Evolutionary conservation across 1,140 invertebrate genomes (phyloP).

Genomic region (Brachionus angularis): DNA sequence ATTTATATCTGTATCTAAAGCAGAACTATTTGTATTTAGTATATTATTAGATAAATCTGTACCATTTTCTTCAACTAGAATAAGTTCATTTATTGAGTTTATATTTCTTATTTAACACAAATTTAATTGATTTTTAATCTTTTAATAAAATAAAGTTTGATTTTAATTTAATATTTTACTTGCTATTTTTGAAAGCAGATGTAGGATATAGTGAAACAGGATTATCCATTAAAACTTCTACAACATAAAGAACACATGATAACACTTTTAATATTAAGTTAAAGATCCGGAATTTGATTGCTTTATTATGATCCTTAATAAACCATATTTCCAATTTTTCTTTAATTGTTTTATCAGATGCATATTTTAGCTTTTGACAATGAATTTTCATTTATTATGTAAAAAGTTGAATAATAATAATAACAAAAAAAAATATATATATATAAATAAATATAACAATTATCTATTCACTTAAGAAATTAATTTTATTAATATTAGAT

Average conservation of each 20-base stretch:
- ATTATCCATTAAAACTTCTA: conserved; percentile 75
- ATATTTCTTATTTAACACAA: too few relatives aligned
- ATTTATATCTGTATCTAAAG: conserved; percentile 11
- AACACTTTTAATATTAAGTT: conserved; percentile 88
- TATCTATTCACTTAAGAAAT: too few relatives aligned
- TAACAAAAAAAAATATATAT: not conserved
- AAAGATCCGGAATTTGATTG: conserved; percentile 69
- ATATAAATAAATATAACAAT: too few relatives aligned
- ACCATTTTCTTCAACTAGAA: conserved; percentile 1
- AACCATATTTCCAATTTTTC: conserved; percentile 44
- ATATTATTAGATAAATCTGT: not conserved
- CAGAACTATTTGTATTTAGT: too few relatives aligned
- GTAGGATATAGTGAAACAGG: not conserved
- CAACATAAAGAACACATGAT: conserved; percentile 85
- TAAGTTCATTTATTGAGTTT: too few relatives aligned
- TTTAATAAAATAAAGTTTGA: too few relatives aligned
- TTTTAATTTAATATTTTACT: too few relatives aligned
- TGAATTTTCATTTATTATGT: conserved; percentile 29
- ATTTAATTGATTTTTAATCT: too few relatives aligned
- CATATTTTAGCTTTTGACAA: conserved; percentile 34
- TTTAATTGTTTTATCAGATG: conserved; percentile 42
- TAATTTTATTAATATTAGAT: too few relatives aligned
- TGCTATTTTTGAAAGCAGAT: too few relatives aligned
- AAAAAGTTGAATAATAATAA: not conserved
- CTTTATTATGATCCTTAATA: conserved; percentile 37